Conservation (phyloP, 2,113 vertebrate genomes). For the Penelope pileata region DNA sequence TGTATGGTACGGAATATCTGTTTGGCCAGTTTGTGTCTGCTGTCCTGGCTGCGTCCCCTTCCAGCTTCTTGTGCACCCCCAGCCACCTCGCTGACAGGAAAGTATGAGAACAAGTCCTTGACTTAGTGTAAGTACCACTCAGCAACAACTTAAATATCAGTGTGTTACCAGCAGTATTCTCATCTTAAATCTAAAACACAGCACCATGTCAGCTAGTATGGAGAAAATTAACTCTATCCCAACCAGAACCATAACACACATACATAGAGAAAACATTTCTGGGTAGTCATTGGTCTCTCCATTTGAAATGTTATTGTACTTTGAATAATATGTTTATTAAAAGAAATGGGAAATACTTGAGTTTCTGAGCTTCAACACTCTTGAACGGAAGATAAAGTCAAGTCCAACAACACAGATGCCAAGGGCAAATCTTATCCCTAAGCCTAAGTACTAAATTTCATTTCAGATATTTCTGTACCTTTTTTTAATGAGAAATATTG, state of each 20-base stretch:
- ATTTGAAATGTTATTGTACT: not conserved
- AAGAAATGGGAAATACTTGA: fast-evolving
- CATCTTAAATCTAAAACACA: not conserved
- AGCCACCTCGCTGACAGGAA: not conserved
- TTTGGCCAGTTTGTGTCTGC: no score
- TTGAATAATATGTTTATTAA: not conserved
- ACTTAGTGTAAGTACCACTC: not conserved
- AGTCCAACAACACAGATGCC: not conserved
- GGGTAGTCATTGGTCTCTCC: fast-evolving
- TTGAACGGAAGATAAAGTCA: not conserved
- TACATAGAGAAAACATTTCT: not conserved
- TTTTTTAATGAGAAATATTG: not conserved
- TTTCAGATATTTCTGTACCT: not conserved
- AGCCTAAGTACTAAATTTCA: not conserved
- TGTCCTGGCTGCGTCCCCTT: no score
- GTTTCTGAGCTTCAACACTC: not conserved
- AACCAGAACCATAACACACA: not conserved
- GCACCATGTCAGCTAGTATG: not conserved
- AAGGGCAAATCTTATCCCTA: not conserved
- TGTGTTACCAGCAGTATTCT: not conserved
- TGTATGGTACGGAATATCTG: no score
- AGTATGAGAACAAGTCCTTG: not conserved
- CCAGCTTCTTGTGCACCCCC: not conserved
- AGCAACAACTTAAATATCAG: not conserved
- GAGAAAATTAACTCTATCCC: not conserved